A percentile compares a stretch with the other conserved stretches of the same genome.
Evolutionary conservation across 2,888 invertebrate species (phyloP).

Genomic region (Lucinisca nassula): DNA sequence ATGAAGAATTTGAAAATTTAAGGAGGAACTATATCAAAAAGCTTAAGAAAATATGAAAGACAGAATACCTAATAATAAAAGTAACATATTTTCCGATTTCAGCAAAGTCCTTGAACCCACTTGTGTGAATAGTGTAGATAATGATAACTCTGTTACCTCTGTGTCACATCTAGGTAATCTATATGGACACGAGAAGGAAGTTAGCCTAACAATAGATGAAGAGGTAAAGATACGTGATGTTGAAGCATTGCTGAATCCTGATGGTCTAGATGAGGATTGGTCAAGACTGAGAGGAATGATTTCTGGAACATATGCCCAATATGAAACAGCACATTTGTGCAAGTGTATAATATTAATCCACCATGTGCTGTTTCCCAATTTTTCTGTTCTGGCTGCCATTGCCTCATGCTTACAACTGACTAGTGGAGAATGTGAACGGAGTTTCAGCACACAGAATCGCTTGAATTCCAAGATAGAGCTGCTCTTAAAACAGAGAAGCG

Average conservation of each 20-base stretch:
- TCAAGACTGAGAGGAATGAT: slow-evolving; percentile 50
- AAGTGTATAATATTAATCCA: slow-evolving; percentile 29
- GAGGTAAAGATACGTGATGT: neutral
- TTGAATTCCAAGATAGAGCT: slow-evolving; percentile 38
- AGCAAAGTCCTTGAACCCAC: slow-evolving; percentile 33
- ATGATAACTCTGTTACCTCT: neutral
- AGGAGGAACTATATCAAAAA: slow-evolving; percentile 18
- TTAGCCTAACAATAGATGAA: slow-evolving; percentile 8
- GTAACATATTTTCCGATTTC: slow-evolving; percentile 31
- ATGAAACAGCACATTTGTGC: neutral
- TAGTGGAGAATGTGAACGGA: slow-evolving; percentile 55
- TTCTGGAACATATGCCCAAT: slow-evolving; percentile 26
- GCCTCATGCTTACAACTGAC: slow-evolving; percentile 45
- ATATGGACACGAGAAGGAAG: slow-evolving; percentile 6
- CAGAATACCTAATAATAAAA: slow-evolving; percentile 43
- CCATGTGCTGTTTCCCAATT: slow-evolving; percentile 14
- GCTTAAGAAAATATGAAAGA: slow-evolving; percentile 43
- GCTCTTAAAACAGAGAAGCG: neutral
- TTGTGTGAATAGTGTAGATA: too few species aligned
- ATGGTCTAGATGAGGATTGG: slow-evolving; percentile 36
- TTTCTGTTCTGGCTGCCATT: slow-evolving; percentile 19
- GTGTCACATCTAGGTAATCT: neutral
- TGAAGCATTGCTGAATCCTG: slow-evolving; percentile 8
- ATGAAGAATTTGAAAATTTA: slow-evolving; percentile 34
- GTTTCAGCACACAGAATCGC: slow-evolving; percentile 54